Percentiles rank a stretch among this genome's conserved stretches.
Conservation (phyloP, 2,888 invertebrate species). For the Diaperis boleti region DNA sequence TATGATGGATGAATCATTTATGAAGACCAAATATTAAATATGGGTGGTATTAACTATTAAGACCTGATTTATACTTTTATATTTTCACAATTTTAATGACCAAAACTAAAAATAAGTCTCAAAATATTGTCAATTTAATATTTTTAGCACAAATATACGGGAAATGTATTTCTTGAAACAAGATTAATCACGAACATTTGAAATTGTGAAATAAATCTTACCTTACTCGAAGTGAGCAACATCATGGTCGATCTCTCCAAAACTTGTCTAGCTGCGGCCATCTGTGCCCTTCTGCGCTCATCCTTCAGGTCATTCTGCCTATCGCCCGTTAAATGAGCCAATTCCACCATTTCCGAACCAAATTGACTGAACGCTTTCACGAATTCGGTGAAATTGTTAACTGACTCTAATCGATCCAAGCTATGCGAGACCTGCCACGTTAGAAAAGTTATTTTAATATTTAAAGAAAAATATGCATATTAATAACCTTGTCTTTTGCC, state of each 20-base stretch:
- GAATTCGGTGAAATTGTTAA: conserved; percentile 95
- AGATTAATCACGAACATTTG: conserved; percentile 3
- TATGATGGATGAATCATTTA: too few relatives aligned
- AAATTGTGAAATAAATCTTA: conserved; percentile 59
- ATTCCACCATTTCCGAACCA: conserved; percentile 98
- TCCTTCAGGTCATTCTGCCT: conserved; percentile 89
- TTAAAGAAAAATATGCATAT: not conserved
- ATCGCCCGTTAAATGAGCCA: conserved; percentile 92
- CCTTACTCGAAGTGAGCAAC: conserved; percentile 96
- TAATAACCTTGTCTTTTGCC: conserved; percentile 91
- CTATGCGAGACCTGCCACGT: conserved; percentile 79
- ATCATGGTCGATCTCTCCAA: conserved; percentile 97
- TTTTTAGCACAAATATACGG: too few relatives aligned
- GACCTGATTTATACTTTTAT: too few relatives aligned
- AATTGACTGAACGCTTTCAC: conserved; percentile 99
- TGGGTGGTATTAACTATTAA: too few relatives aligned
- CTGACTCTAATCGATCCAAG: conserved; percentile 86
- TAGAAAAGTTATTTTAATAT: not conserved
- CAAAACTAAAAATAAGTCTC: too few relatives aligned
- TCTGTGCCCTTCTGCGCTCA: conserved; percentile 94
- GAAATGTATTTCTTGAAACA: too few relatives aligned
- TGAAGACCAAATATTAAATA: too few relatives aligned
- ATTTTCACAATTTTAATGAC: too few relatives aligned
- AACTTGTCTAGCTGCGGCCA: conserved; percentile 95
- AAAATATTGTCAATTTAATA: too few relatives aligned